These are phyloP conservation scores for Eumaeus atala DNA, from an alignment of 1,140 invertebrate species.

Conservation along the genomic window DNA sequence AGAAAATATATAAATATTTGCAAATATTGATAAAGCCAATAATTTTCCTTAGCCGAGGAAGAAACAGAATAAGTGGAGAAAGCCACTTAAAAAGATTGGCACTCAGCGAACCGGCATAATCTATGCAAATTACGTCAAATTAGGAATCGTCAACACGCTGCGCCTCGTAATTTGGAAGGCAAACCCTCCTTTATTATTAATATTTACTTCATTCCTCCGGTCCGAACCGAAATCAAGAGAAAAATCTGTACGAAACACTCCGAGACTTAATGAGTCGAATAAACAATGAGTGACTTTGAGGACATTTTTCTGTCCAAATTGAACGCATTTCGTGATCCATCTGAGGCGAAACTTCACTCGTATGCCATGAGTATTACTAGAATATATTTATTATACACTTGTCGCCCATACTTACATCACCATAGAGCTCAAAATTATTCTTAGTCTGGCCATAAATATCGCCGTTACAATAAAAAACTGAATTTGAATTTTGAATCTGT, in stretches of 20 bases:
- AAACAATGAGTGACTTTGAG: constrained; percentile 29
- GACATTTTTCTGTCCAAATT: not conserved
- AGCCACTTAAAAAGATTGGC: constrained; percentile 72
- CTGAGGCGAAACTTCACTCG: too few species aligned
- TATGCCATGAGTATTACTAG: too few species aligned
- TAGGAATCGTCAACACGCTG: constrained; percentile 69
- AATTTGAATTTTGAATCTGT: too few species aligned
- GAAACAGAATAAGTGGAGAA: constrained; percentile 63
- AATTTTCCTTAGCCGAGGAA: constrained; percentile 27
- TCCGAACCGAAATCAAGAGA: constrained; percentile 51
- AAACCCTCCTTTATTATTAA: constrained; percentile 72
- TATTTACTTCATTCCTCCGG: constrained; percentile 67
- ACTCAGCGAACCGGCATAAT: constrained; percentile 72
- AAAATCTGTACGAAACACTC: constrained; percentile 53
- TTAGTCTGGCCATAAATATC: too few species aligned
- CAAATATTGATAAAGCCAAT: constrained; percentile 5
- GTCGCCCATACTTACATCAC: too few species aligned
- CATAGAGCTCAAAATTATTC: too few species aligned
- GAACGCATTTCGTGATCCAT: not conserved
- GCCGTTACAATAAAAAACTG: too few species aligned
- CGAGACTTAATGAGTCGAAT: constrained; percentile 56
- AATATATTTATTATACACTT: too few species aligned
- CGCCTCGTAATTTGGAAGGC: constrained; percentile 62
- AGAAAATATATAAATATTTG: constrained; percentile 2
- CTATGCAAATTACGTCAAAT: constrained; percentile 73